A percentile compares a stretch with the other conserved stretches of the same genome.
Evolutionary conservation across 2,113 vertebrate genomes (phyloP).

Genomic region (Mustelus asterias): DNA sequence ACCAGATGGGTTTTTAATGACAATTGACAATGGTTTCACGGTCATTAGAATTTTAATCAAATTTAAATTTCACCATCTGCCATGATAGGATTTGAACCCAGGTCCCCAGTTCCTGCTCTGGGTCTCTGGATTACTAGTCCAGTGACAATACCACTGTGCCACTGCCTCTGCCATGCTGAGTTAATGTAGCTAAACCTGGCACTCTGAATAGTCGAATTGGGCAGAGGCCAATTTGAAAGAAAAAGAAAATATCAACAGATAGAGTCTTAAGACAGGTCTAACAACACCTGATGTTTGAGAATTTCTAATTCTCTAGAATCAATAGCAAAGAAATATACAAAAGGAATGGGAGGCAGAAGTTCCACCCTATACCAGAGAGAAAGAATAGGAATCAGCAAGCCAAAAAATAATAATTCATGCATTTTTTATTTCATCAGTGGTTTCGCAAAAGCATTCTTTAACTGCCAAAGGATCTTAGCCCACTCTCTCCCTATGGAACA

Average conservation of each 20-base stretch:
- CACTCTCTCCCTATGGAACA: not conserved
- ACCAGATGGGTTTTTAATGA: too few relatives aligned
- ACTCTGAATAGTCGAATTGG: not conserved
- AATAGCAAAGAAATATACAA: not conserved
- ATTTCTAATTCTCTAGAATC: not conserved
- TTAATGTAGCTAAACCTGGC: not conserved
- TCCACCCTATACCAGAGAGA: not conserved
- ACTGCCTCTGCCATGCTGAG: not conserved
- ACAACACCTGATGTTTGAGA: not conserved
- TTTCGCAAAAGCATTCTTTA: not conserved
- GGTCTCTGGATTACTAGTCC: too few relatives aligned
- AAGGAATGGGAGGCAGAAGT: not conserved
- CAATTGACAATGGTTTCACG: too few relatives aligned
- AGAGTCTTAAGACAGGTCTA: not conserved
- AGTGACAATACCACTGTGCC: too few relatives aligned
- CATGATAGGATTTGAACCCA: too few relatives aligned
- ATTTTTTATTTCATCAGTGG: not conserved
- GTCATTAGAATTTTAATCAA: too few relatives aligned
- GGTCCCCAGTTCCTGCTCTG: too few relatives aligned
- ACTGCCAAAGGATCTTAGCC: not conserved
- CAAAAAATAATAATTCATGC: not conserved
- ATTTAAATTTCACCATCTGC: too few relatives aligned
- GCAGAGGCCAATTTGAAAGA: not conserved
- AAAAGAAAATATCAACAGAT: not conserved
- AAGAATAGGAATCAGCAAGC: not conserved